Base-by-base conservation (phyloP, 2,797 vertebrate genomes). In the Scomberomorus guttatus region DNA sequence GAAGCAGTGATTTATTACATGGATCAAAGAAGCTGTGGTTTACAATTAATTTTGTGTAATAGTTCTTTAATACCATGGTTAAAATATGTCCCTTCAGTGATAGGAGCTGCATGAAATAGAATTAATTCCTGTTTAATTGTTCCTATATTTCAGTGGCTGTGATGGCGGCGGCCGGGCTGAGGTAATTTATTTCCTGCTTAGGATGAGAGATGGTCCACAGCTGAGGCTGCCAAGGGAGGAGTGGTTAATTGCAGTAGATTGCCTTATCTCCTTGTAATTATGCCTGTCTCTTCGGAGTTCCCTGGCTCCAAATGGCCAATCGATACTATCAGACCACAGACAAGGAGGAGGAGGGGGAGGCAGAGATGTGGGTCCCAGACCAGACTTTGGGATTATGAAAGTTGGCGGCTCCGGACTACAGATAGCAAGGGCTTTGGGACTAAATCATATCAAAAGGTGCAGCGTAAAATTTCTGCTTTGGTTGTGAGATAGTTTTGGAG, bases 91-190 rank as follows among this genome's bases (percentile, higher is more conserved):
- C 94, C 95, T 95, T 95, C 94, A 95, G 94, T 95, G 94, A 95
- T 94, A 93, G 63, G 90, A 94, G 93, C 90, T 93, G 94, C 95
- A 96, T 96, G 95, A 96, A 96, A 97, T 96, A 95, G 94, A 95
- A 96, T 95, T 95, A 96, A 97, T 96, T 97, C 95, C 94, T 95
- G 92, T 95, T 96, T 97, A 97, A 97, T 97, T 97, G 95, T 97
- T 96, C 96, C 94, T 94, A 95, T 95, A 96, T 96, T 96, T 97
- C 96, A 97, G 91, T 93, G 90, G 93, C 90, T 84, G 90, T 92
- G 91, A 91, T 81, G 87, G 79, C 50, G 37, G 77, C 14, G 60
- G 79, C 71, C n/a, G 7, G 75, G 71, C 84, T 69, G 72, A 75
- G 76, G 92, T 96, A 95, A 97, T 97, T 97, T 96, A 96, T 96